Evolutionary conservation across 2,113 vertebrate species (phyloP), one percentile per base, ranked within the genome.

Genomic region (Chaetodon trifascialis): DNA sequence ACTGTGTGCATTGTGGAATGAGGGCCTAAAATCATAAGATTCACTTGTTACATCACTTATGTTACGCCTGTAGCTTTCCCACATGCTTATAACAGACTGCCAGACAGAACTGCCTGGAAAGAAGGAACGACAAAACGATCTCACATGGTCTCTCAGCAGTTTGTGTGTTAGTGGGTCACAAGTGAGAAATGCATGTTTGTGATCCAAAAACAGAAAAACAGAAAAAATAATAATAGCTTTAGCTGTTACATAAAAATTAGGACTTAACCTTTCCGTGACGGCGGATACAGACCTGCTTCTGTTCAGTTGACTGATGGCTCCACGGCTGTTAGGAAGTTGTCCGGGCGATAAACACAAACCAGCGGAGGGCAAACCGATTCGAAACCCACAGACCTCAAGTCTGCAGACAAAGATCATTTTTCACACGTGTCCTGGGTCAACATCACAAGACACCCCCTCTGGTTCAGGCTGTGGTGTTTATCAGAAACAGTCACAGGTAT

Each of bases 341-440:
- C 14, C 38, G 10, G 70, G 38, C 4, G 12, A 17, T 60, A 5
- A 49, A 74, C 4, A 7, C 14, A 62, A 55, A 25, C 10, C 15
- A 7, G 34, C 4, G 14, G 34, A 65, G 42, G 47, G 58, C 55
- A 25, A 59, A 83, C 49, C 1, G 14, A 23, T 4, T 23, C 5
- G 15, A 4, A 59, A 34, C 17, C 1, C 63, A 4, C 21, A 47
- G 56, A 0, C 49, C 36, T 68, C 5, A 7, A 51, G 19, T 34
- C 66, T 42, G 54, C 0, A 54, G 11, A 54, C 4, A 63, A 2
- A 14, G 8, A 70, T 0, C 11, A 30, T 59, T 59, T 62, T 56
- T 86, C 79, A 78, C 68, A 64, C 56, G 9, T 38, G 42, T 80
- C 59, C 60, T n/a, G n/a, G 16, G 34, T 10, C 2, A 4, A 64